phyloP scores from a whole-genome alignment of 92 coral and sea anemone genomes.

The Actinernus sp. region DNA sequence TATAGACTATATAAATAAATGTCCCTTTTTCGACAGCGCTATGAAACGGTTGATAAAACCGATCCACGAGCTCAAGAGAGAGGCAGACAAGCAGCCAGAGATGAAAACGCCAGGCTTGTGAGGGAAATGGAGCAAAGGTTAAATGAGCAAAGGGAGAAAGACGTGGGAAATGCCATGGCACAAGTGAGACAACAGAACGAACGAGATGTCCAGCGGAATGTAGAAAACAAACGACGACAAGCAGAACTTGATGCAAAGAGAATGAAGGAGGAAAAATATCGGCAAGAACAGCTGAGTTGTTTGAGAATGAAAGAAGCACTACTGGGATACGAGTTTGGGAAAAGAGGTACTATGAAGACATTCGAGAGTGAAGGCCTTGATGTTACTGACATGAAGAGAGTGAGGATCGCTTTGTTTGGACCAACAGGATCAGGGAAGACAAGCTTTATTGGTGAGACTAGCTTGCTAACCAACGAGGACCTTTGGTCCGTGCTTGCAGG shows the following conservation, averaged over 20 bases:
- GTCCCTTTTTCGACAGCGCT: no score
- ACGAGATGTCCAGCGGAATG: constrained; percentile 5
- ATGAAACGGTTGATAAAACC: constrained; percentile 62
- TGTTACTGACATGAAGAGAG: constrained; percentile 55
- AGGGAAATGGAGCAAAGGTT: constrained; percentile 17
- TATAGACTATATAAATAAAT: no score
- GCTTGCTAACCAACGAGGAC: no score
- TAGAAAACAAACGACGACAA: constrained; percentile 9
- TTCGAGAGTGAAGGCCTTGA: constrained; percentile 50
- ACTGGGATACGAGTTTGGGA: constrained; percentile 66
- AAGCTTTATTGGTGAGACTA: constrained; percentile 79
- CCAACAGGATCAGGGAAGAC: constrained; percentile 91
- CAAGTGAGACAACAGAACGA: constrained; percentile 10
- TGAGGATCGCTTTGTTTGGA: constrained; percentile 77
- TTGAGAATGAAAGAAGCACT: constrained; percentile 30
- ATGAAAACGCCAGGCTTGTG: constrained; percentile 50
- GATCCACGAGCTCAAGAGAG: constrained; percentile 38
- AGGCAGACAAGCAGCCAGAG: constrained; percentile 52
- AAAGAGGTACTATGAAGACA: constrained; percentile 22
- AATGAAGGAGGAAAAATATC: constrained; percentile 16
- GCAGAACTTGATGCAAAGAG: constrained; percentile 46
- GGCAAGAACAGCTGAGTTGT: constrained; percentile 4
- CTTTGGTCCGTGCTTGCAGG: no score
- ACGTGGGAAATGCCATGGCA: constrained; percentile 20
- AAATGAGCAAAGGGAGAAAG: no score